These are phyloP conservation scores for Oligia strigilis DNA, from an alignment of 2,888 invertebrate genomes.

Conservation along the genomic window DNA sequence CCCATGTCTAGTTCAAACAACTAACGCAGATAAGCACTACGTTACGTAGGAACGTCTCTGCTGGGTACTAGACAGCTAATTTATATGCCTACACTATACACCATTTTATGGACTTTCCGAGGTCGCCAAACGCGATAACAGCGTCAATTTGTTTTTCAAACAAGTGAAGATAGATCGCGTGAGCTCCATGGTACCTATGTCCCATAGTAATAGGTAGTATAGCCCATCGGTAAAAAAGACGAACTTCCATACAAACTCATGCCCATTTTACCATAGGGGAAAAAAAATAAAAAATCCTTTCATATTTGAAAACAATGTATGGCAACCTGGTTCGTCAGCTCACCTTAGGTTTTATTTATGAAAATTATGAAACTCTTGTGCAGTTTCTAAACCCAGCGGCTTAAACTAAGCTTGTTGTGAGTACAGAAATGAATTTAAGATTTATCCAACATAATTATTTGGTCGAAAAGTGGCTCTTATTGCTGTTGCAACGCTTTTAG, in stretches of 20 bases:
- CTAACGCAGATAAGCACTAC: background rate
- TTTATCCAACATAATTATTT: too few species aligned
- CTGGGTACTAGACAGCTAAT: slow-evolving; percentile 39
- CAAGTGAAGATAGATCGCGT: slow-evolving; percentile 64
- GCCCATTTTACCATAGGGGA: background rate
- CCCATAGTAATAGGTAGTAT: background rate
- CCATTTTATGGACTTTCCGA: slow-evolving; percentile 65
- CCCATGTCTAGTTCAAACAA: slow-evolving; percentile 14
- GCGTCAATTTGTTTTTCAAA: slow-evolving; percentile 63
- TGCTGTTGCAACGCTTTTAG: too few species aligned
- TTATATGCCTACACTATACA: slow-evolving; percentile 35
- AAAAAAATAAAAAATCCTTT: too few species aligned
- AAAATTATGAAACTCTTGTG: too few species aligned
- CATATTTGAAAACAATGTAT: too few species aligned
- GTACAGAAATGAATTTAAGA: too few species aligned
- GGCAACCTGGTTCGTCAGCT: too few species aligned
- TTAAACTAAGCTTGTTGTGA: too few species aligned
- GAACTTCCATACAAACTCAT: background rate
- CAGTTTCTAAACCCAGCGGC: too few species aligned
- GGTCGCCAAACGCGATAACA: slow-evolving; percentile 60
- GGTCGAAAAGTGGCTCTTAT: too few species aligned
- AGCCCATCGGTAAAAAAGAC: background rate
- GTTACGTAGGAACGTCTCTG: slow-evolving; percentile 22
- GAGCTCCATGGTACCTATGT: background rate
- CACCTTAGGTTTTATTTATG: too few species aligned